phyloP scores from a whole-genome alignment of 2,888 invertebrate genomes.

The Thecophora atra region DNA sequence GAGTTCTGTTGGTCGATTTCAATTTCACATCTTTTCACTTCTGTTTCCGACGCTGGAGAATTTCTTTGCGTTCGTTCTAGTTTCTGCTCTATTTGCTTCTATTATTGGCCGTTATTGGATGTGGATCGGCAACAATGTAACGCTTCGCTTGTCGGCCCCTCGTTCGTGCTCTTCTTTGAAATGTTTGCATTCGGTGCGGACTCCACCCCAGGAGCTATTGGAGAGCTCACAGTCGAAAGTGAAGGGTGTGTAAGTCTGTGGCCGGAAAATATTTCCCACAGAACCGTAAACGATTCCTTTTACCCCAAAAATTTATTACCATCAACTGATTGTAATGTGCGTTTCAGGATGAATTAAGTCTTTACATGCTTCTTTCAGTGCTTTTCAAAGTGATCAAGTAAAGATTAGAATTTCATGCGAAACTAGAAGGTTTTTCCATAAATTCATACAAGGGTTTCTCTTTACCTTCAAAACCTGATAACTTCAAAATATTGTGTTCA shows the following conservation, averaged over 20 bases:
- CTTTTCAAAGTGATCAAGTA: too few species aligned
- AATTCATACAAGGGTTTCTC: too few species aligned
- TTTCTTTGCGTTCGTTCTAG: conserved; percentile 9
- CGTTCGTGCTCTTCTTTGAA: neutral
- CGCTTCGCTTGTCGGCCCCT: conserved; percentile 20
- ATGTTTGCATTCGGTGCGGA: neutral
- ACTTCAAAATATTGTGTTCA: too few species aligned
- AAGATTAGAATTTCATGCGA: too few species aligned
- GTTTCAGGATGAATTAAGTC: too few species aligned
- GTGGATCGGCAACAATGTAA: conserved; percentile 19
- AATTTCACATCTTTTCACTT: neutral
- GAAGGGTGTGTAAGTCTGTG: neutral
- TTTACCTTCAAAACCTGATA: too few species aligned
- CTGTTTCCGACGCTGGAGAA: neutral
- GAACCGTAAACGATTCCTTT: too few species aligned
- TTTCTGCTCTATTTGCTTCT: conserved; percentile 25
- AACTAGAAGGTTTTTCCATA: too few species aligned
- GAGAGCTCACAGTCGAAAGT: neutral
- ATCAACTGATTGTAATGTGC: neutral
- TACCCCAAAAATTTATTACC: too few species aligned
- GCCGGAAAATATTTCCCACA: too few species aligned
- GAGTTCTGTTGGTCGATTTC: conserved; percentile 20
- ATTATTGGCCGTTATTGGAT: conserved; percentile 11
- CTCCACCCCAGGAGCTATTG: neutral
- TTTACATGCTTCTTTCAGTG: too few species aligned